These are phyloP conservation scores for Gymnocypris eckloni DNA, from an alignment of 2,797 vertebrate genomes.

Conservation along the genomic window DNA sequence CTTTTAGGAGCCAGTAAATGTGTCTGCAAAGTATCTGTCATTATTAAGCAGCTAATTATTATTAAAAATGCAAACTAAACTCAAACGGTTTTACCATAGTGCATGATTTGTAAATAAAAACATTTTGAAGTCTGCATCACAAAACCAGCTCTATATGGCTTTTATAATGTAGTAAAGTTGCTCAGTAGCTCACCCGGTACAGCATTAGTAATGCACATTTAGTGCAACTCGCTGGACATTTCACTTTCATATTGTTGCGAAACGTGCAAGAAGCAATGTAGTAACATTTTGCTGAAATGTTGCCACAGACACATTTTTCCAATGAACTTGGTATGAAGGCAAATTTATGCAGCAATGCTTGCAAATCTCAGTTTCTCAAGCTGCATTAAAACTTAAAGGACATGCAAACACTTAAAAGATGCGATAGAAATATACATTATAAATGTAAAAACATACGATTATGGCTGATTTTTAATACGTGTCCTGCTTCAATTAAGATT, in stretches of 20 bases:
- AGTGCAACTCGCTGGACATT: not conserved
- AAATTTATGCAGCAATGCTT: not conserved
- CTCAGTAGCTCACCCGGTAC: not conserved
- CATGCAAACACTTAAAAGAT: not conserved
- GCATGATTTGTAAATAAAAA: not conserved
- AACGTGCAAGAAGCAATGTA: not conserved
- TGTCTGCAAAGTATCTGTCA: slow-evolving; percentile 38
- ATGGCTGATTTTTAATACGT: not conserved
- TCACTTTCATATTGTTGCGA: not conserved
- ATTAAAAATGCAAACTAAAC: not conserved
- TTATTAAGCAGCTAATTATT: slow-evolving; percentile 1
- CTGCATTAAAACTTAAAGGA: not conserved
- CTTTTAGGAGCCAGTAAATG: slow-evolving; percentile 48
- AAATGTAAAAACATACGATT: not conserved
- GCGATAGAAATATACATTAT: not conserved
- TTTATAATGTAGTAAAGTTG: not conserved
- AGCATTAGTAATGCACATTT: not conserved
- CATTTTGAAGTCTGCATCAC: not conserved
- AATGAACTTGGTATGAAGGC: not conserved
- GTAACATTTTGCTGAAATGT: not conserved
- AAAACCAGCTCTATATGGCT: not conserved
- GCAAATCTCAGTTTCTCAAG: not conserved
- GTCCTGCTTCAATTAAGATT: too few relatives aligned
- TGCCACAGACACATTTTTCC: too few relatives aligned
- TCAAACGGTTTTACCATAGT: not conserved